Evolutionary conservation across 2,888 invertebrate genomes (phyloP).

Genomic region (Panzeria rudis): DNA sequence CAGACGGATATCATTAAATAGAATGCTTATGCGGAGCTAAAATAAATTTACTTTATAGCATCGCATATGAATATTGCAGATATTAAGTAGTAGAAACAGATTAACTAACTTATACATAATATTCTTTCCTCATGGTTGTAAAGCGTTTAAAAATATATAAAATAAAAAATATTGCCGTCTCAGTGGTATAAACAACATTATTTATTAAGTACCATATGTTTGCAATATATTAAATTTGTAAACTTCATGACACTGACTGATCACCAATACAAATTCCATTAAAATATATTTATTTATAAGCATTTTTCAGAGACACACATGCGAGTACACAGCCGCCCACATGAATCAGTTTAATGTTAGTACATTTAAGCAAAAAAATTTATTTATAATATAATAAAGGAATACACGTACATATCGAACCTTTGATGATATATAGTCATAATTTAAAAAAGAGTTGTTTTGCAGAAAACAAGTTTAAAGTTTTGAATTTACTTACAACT

Average conservation of each 20-base stretch:
- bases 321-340: neutral
- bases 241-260: constrained; percentile 53
- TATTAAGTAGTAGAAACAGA: neutral
- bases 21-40: neutral
- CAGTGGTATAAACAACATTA: neutral
- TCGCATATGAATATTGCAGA: too few relatives aligned
- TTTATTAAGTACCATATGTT: constrained; percentile 42
- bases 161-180: neutral
- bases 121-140: neutral
- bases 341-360: neutral
- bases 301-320: neutral
- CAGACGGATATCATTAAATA: neutral
- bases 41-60: too few relatives aligned
- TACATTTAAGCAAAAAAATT: neutral
- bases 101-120: neutral
- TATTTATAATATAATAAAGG: too few relatives aligned
- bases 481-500: too few relatives aligned
- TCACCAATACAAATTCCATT: constrained; percentile 28
- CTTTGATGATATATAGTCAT: too few relatives aligned
- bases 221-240: constrained; percentile 36
- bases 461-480: too few relatives aligned
- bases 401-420: too few relatives aligned
- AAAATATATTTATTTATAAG: neutral
- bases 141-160: too few relatives aligned
- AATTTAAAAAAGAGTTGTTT: too few relatives aligned